These are phyloP conservation scores for Dryobota labecula DNA, from an alignment of 2,888 invertebrate species.

Conservation along the genomic window DNA sequence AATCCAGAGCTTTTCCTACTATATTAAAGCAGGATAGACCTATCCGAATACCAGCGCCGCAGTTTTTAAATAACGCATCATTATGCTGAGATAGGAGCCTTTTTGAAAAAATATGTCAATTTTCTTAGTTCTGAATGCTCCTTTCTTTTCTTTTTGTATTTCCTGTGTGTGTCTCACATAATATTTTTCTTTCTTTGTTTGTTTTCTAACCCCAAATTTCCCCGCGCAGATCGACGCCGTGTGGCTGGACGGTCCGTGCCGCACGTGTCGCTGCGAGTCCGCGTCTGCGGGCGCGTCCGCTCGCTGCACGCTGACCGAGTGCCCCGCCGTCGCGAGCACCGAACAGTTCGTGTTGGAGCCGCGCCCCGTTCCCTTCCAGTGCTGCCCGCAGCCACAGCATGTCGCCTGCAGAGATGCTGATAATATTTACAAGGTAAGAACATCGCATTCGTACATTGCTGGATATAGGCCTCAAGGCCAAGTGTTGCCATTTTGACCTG, in stretches of 20 bases:
- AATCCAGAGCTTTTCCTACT: too few species aligned
- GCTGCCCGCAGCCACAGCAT: constrained; percentile 91
- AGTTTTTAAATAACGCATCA: too few species aligned
- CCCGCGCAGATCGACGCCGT: constrained; percentile 87
- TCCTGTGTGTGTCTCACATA: too few species aligned
- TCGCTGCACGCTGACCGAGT: constrained; percentile 89
- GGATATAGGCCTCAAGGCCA: too few species aligned
- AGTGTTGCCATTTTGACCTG: too few species aligned
- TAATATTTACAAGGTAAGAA: constrained; percentile 84
- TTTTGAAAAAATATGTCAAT: too few species aligned
- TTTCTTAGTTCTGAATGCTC: too few species aligned
- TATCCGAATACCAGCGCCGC: too few species aligned
- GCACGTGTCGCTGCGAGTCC: constrained; percentile 91
- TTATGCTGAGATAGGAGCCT: too few species aligned
- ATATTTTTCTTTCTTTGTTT: too few species aligned
- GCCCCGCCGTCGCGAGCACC: constrained; percentile 85
- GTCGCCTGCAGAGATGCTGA: constrained; percentile 90
- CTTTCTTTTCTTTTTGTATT: too few species aligned
- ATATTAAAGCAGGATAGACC: background rate
- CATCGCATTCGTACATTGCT: too few species aligned
- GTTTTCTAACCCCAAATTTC: accelerated
- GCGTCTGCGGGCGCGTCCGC: constrained; percentile 64
- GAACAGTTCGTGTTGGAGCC: constrained; percentile 90
- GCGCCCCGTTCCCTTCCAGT: constrained; percentile 89
- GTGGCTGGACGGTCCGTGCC: constrained; percentile 94